These are phyloP conservation scores for Gonatopus flavifemur DNA, from an alignment of 1,140 invertebrate genomes.

Conservation along the genomic window DNA sequence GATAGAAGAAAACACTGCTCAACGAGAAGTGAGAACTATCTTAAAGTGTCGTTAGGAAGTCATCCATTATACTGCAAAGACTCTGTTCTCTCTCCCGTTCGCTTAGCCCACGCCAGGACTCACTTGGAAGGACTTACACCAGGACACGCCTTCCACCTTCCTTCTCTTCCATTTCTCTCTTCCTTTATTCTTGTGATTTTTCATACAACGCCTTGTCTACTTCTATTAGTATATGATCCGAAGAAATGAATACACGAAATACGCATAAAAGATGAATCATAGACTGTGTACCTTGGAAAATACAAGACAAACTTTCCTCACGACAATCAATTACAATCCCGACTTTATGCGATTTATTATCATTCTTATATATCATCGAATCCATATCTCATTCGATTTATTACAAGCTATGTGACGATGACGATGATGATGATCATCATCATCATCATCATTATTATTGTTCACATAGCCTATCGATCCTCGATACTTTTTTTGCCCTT, in stretches of 20 bases:
- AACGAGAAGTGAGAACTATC: slow-evolving; percentile 44
- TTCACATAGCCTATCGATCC: too few relatives aligned
- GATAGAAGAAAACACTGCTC: slow-evolving; percentile 27
- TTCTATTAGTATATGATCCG: too few relatives aligned
- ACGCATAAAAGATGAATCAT: too few relatives aligned
- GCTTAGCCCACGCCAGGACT: slow-evolving; percentile 39
- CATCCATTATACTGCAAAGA: slow-evolving; percentile 50
- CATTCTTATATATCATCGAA: too few relatives aligned
- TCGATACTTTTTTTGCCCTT: too few relatives aligned
- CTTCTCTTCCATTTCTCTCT: slow-evolving; percentile 13
- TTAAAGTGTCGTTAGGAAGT: slow-evolving; percentile 54
- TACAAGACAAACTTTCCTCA: slow-evolving; percentile 19
- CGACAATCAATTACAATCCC: neutral
- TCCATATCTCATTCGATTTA: too few relatives aligned
- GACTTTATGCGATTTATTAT: slow-evolving; percentile 11
- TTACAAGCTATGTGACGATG: too few relatives aligned
- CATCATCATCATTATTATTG: too few relatives aligned
- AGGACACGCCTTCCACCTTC: slow-evolving; percentile 33
- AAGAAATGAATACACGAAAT: too few relatives aligned
- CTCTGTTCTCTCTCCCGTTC: slow-evolving; percentile 13
- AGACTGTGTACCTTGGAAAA: slow-evolving; percentile 23
- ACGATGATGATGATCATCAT: too few relatives aligned
- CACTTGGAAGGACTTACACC: slow-evolving; percentile 37
- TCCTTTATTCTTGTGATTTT: slow-evolving; percentile 11
- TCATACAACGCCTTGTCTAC: slow-evolving; percentile 26